Evolutionary conservation across 2,888 invertebrate species (phyloP).

Genomic region (Diaprepes abbreviatus): DNA sequence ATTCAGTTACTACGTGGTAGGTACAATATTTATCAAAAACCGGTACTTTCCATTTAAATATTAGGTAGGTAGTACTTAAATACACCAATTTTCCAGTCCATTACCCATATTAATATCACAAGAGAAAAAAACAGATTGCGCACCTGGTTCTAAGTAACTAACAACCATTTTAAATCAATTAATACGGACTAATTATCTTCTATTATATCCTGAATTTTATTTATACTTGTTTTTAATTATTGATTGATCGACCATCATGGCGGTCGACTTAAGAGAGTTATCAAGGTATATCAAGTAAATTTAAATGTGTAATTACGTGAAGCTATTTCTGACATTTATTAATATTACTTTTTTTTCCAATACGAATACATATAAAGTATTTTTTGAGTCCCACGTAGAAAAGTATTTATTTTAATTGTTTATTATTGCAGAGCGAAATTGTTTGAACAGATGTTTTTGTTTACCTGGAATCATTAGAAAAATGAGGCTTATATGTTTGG

Average conservation of each 20-base stretch:
- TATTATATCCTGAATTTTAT: constrained; percentile 20
- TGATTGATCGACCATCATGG: constrained; percentile 39
- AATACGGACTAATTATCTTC: constrained; percentile 24
- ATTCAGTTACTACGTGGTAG: no score
- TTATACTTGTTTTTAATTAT: constrained; percentile 22
- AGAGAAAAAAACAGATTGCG: constrained; percentile 11
- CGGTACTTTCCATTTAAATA: no score
- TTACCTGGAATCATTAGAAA: no score
- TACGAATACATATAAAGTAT: no score
- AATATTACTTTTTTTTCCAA: no score
- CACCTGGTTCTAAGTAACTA: constrained; percentile 34
- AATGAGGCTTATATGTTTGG: no score
- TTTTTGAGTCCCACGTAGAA: no score
- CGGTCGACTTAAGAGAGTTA: constrained; percentile 33
- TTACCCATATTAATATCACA: constrained; percentile 5
- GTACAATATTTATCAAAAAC: no score
- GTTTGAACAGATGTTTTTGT: no score
- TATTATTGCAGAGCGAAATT: no score
- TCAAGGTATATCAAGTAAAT: constrained; percentile 34
- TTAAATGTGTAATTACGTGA: constrained; percentile 32
- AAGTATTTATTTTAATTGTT: no score
- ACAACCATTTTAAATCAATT: constrained; percentile 35
- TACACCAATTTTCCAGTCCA: constrained; percentile 16
- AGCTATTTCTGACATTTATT: constrained; percentile 18
- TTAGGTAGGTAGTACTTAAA: background rate